These are phyloP conservation scores for Verasper variegatus DNA, from an alignment of 2,113 vertebrate species.

Conservation along the genomic window DNA sequence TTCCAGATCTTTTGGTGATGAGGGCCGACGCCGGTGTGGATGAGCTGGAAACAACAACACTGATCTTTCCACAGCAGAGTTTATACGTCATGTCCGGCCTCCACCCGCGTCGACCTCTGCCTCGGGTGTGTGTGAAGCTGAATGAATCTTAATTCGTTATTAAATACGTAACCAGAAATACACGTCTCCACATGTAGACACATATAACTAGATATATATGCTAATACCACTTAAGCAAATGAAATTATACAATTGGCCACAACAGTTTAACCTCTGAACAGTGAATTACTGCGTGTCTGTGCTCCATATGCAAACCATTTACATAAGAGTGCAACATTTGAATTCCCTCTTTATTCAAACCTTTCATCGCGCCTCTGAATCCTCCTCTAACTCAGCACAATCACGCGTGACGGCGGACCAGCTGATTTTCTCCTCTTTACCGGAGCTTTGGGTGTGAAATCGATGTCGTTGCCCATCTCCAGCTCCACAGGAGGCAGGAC, in stretches of 20 bases:
- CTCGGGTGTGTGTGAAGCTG: not conserved
- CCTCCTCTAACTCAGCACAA: conserved; percentile 1
- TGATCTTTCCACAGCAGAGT: no score
- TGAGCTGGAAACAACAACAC: no score
- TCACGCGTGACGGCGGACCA: conserved; percentile 24
- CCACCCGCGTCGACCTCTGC: no score
- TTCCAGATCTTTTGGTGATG: no score
- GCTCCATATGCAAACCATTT: conserved; percentile 70
- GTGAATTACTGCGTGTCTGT: conserved; percentile 53
- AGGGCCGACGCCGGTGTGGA: no score
- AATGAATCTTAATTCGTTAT: conserved; percentile 48
- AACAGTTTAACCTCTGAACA: conserved; percentile 65
- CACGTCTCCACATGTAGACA: conserved; percentile 18
- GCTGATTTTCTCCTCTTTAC: conserved; percentile 52
- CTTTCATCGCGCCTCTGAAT: conserved; percentile 18
- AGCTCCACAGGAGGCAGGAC: conserved; percentile 28
- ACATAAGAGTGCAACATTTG: conserved; percentile 65
- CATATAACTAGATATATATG: conserved; percentile 68
- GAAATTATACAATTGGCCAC: conserved; percentile 62
- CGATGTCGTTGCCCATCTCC: conserved; percentile 69
- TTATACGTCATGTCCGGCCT: no score
- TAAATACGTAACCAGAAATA: conserved; percentile 36
- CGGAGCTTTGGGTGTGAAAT: conserved; percentile 72
- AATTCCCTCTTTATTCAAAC: conserved; percentile 24
- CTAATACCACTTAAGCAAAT: conserved; percentile 75